Evolutionary conservation across 2,797 vertebrate genomes (phyloP).

Genomic region (Chelidonichthys spinosus): DNA sequence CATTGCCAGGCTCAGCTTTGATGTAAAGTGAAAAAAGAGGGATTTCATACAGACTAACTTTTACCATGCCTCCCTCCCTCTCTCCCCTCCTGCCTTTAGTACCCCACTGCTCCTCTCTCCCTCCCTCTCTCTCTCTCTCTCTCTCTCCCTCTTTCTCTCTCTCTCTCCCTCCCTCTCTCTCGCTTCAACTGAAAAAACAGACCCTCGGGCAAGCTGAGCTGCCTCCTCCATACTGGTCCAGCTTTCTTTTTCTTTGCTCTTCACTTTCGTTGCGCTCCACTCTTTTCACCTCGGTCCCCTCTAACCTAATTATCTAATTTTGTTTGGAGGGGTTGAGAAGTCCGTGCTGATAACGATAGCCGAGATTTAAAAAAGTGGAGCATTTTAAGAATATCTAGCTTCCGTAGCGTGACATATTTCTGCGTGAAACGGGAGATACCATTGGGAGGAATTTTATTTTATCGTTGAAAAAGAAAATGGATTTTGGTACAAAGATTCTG

Average conservation of each 20-base stretch:
- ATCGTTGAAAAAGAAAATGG: no score
- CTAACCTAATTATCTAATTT: constrained; percentile 22
- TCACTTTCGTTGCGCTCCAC: constrained; percentile 18
- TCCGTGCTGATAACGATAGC: not conserved
- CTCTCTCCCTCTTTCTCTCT: constrained; percentile 5
- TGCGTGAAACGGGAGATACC: no score
- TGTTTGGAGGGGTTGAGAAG: constrained; percentile 2
- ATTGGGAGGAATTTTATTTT: no score
- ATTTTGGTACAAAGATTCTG: no score
- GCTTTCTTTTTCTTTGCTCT: constrained; percentile 36
- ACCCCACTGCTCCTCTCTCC: constrained; percentile 52
- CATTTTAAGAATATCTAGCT: not conserved
- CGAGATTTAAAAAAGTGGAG: not conserved
- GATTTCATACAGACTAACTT: constrained; percentile 80
- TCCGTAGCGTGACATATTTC: no score
- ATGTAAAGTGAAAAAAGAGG: constrained; percentile 72
- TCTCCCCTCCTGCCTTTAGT: constrained; percentile 52
- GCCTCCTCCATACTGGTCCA: constrained; percentile 45
- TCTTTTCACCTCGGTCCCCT: constrained; percentile 19
- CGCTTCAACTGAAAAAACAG: constrained; percentile 74
- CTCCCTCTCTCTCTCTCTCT: constrained; percentile 22
- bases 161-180: constrained; percentile 22
- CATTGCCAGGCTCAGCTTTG: constrained; percentile 81
- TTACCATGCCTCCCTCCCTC: constrained; percentile 51
- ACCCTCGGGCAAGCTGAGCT: constrained; percentile 51